These are phyloP conservation scores for Cephus rjabovi DNA, from an alignment of 2,888 invertebrate species.

Conservation along the genomic window DNA sequence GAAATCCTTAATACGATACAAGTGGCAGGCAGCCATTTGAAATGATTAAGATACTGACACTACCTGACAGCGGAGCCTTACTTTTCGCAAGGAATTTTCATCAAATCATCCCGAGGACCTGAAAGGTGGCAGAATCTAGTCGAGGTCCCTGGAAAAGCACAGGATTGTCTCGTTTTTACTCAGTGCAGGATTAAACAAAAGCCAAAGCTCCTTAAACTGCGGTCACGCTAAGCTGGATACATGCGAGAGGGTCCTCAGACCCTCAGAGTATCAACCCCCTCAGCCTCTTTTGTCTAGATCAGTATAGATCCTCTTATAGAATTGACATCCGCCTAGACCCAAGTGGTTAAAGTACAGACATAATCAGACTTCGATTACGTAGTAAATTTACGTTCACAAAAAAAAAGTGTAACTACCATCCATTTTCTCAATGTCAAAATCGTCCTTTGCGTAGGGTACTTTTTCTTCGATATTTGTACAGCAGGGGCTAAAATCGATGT, in stretches of 20 bases:
- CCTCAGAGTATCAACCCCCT: conserved; percentile 32
- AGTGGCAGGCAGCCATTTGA: neutral
- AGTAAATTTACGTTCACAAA: neutral
- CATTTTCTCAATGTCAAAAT: neutral
- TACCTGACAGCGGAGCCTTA: neutral
- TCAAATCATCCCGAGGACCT: neutral
- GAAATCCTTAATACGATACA: neutral
- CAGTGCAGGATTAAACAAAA: conserved; percentile 60
- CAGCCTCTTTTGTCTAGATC: conserved; percentile 61
- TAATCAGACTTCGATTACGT: neutral
- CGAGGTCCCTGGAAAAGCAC: neutral
- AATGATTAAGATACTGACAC: neutral
- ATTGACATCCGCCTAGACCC: neutral
- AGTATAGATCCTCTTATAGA: conserved; percentile 37
- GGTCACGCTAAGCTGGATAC: conserved; percentile 65
- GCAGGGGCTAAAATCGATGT: neutral
- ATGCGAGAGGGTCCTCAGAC: conserved; percentile 52
- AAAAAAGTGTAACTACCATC: neutral
- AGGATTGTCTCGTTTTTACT: conserved; percentile 50
- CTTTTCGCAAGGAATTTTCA: neutral
- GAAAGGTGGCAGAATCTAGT: neutral
- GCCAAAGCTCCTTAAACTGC: conserved; percentile 67
- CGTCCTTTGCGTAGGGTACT: neutral
- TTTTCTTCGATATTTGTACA: neutral
- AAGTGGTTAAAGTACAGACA: neutral